These are phyloP conservation scores for Pycnonotus jocosus DNA, from an alignment of 2,113 vertebrate species.

Conservation along the genomic window DNA sequence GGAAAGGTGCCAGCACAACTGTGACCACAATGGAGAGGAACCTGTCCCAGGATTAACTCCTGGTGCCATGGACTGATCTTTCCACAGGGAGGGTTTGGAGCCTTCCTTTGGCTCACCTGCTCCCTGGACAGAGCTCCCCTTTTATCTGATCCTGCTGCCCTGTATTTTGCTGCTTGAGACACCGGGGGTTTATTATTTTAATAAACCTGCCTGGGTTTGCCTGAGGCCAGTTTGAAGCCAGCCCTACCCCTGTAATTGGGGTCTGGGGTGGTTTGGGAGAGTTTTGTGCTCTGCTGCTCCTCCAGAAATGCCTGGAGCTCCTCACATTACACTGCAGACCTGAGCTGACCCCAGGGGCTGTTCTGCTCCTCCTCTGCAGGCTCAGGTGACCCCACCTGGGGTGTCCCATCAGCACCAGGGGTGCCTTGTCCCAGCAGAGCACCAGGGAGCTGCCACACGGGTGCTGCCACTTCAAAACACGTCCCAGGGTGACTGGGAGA, in stretches of 20 bases:
- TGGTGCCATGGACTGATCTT: background rate
- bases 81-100: background rate
- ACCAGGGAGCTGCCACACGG: background rate
- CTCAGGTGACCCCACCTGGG: background rate
- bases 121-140: background rate
- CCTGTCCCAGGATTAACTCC: background rate
- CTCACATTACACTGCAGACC: background rate
- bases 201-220: background rate
- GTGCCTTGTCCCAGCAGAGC: background rate
- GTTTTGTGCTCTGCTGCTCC: background rate
- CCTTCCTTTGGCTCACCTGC: background rate
- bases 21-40: background rate
- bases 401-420: background rate
- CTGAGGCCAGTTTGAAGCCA: background rate
- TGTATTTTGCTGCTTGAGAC: background rate
- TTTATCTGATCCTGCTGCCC: constrained; percentile 6
- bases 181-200: background rate
- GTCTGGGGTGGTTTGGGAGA: background rate
- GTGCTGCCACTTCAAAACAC: background rate
- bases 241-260: constrained; percentile 2
- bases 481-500: background rate
- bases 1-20: background rate
- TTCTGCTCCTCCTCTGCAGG: background rate
- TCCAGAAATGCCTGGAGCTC: background rate
- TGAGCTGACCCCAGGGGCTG: background rate